Conservation (phyloP, 1,140 invertebrate species). For the Euwallacea similis region DNA sequence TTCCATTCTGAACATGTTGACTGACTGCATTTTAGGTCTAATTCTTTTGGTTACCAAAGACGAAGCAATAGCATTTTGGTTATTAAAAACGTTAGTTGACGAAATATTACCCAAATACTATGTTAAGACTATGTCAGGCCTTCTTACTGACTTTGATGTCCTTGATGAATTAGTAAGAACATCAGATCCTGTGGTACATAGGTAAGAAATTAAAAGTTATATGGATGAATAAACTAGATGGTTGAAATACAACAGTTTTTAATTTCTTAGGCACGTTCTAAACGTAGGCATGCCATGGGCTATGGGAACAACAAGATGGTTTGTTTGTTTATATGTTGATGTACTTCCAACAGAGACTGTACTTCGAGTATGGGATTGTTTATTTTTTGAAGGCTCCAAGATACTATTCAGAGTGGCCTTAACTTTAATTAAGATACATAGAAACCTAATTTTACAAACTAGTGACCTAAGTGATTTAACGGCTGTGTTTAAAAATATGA, state of each 20-base stretch:
- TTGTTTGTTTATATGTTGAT: slow-evolving; percentile 90
- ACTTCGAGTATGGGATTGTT: slow-evolving; percentile 90
- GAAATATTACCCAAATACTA: slow-evolving; percentile 83
- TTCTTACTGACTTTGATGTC: slow-evolving; percentile 85
- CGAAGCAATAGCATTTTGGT: slow-evolving; percentile 90
- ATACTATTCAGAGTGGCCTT: slow-evolving; percentile 82
- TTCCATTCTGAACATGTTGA: neutral
- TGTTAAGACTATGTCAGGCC: slow-evolving; percentile 81
- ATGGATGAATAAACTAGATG: neutral
- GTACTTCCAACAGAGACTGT: slow-evolving; percentile 91
- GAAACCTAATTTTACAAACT: slow-evolving; percentile 69
- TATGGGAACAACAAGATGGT: slow-evolving; percentile 90
- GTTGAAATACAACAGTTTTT: neutral
- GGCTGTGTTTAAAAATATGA: slow-evolving; percentile 77
- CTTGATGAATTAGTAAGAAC: slow-evolving; percentile 81
- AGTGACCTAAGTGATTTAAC: slow-evolving; percentile 74
- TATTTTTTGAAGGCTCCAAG: slow-evolving; percentile 90
- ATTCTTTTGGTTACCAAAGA: slow-evolving; percentile 81
- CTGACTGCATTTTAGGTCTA: slow-evolving; percentile 56
- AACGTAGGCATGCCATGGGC: slow-evolving; percentile 80
- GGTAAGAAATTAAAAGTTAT: slow-evolving; percentile 9
- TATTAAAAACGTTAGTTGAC: slow-evolving; percentile 84
- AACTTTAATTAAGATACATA: slow-evolving; percentile 76
- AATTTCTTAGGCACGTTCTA: slow-evolving; percentile 64
- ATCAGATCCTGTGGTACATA: slow-evolving; percentile 76